Percentiles rank a stretch among this genome's conserved stretches.
Evolutionary conservation across 1,140 invertebrate species (phyloP).

Genomic region (Teleopsis dalmanni): DNA sequence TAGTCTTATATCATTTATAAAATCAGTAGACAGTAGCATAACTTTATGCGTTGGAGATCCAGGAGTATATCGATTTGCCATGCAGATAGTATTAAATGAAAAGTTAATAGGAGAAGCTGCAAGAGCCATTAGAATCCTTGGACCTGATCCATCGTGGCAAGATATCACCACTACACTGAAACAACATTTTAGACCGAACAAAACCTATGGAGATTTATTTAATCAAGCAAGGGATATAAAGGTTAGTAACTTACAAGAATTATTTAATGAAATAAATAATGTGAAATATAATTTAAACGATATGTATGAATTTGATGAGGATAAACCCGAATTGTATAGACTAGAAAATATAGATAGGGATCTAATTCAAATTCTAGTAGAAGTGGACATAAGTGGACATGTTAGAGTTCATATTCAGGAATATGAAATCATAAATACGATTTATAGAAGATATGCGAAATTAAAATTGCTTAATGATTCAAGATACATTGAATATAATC

Average conservation of each 20-base stretch:
- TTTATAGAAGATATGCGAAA: slow-evolving; percentile 4
- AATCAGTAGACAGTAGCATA: background rate
- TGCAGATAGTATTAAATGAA: background rate
- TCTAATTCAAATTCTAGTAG: background rate
- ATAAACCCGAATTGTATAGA: background rate
- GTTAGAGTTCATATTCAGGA: background rate
- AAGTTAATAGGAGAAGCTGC: slow-evolving; percentile 1
- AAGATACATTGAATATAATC: slow-evolving; percentile 3
- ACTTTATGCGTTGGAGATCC: background rate
- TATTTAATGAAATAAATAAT: background rate
- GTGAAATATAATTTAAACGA: slow-evolving; percentile 2
- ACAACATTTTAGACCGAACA: slow-evolving; percentile 1
- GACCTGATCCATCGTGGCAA: background rate
- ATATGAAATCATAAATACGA: slow-evolving; percentile 1
- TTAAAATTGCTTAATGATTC: background rate
- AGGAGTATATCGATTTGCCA: background rate
- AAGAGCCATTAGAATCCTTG: background rate
- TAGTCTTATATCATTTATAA: slow-evolving; percentile 3
- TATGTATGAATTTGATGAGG: background rate
- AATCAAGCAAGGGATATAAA: background rate
- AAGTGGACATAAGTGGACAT: background rate
- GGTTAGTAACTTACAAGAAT: background rate
- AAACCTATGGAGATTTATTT: slow-evolving; percentile 3
- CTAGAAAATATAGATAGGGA: background rate
- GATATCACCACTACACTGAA: background rate